Evolutionary conservation across 1,140 invertebrate genomes (phyloP).

Genomic region (Solen grandis): DNA sequence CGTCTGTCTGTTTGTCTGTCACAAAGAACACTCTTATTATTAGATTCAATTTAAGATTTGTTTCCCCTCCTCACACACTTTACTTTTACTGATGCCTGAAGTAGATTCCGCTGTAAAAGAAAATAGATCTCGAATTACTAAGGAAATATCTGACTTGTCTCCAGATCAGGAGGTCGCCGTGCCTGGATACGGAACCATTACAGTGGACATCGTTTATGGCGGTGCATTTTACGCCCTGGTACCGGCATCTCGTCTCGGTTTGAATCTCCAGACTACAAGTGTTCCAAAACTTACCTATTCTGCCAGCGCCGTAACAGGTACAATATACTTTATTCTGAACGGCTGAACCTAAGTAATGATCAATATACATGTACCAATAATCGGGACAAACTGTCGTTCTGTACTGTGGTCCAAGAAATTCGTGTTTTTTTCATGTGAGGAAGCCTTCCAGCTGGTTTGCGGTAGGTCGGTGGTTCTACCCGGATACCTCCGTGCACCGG

Average conservation of each 20-base stretch:
- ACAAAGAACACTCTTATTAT: no score
- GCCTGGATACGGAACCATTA: slow-evolving; percentile 67
- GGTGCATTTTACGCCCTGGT: slow-evolving; percentile 77
- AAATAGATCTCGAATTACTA: no score
- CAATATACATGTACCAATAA: not conserved
- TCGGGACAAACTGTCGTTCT: not conserved
- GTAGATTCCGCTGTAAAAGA: no score
- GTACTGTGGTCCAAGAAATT: not conserved
- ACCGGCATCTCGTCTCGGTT: slow-evolving; percentile 57
- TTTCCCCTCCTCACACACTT: no score
- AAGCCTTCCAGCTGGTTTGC: no score
- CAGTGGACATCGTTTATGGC: no score
- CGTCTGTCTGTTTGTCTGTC: no score
- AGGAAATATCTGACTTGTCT: slow-evolving; percentile 2
- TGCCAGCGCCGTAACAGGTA: slow-evolving; percentile 70
- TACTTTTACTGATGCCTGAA: no score
- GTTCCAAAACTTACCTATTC: slow-evolving; percentile 61
- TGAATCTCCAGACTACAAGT: slow-evolving; percentile 62
- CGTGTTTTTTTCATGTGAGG: no score
- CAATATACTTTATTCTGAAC: slow-evolving; percentile 3
- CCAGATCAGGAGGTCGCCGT: slow-evolving; percentile 67
- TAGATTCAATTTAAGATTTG: no score
- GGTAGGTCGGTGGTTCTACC: no score
- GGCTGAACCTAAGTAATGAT: not conserved
- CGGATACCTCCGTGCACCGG: no score